Evolutionary conservation across 2,113 vertebrate species (phyloP).

Genomic region (Addax nasomaculatus): DNA sequence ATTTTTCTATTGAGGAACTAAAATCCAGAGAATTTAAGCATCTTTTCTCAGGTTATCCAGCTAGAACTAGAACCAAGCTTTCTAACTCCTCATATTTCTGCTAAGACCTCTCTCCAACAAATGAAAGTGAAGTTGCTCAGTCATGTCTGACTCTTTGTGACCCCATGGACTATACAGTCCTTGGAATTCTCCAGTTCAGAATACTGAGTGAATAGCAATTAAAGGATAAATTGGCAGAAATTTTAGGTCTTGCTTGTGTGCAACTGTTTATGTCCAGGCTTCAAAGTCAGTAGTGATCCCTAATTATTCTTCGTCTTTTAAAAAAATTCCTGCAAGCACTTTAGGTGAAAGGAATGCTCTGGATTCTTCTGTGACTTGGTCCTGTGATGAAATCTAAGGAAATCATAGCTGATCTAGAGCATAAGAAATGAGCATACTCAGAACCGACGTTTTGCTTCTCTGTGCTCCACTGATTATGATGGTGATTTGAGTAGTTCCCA

Average conservation of each 20-base stretch:
- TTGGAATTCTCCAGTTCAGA: background rate
- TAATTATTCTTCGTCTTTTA: background rate
- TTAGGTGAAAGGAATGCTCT: background rate
- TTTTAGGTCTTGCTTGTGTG: background rate
- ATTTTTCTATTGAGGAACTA: constrained; percentile 3
- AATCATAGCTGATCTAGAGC: background rate
- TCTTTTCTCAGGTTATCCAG: background rate
- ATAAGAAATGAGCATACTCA: constrained; percentile 21
- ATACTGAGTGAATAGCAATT: background rate
- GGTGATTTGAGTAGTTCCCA: background rate
- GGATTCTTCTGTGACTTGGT: background rate
- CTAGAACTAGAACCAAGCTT: background rate
- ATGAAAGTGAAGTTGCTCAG: background rate
- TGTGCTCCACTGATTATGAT: constrained; percentile 8
- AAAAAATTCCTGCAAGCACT: background rate
- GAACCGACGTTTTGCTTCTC: background rate
- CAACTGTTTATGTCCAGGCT: background rate
- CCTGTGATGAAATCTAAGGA: background rate
- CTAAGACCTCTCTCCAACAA: background rate
- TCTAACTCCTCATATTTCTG: background rate
- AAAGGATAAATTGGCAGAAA: background rate
- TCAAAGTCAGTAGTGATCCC: background rate
- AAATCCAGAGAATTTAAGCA: background rate
- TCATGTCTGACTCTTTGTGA: background rate
- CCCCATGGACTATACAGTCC: background rate